A percentile compares a stretch with the other conserved stretches of the same genome.
These are phyloP conservation scores for Climacteris rufus DNA, from an alignment of 2,113 vertebrate genomes.

Conservation along the genomic window DNA sequence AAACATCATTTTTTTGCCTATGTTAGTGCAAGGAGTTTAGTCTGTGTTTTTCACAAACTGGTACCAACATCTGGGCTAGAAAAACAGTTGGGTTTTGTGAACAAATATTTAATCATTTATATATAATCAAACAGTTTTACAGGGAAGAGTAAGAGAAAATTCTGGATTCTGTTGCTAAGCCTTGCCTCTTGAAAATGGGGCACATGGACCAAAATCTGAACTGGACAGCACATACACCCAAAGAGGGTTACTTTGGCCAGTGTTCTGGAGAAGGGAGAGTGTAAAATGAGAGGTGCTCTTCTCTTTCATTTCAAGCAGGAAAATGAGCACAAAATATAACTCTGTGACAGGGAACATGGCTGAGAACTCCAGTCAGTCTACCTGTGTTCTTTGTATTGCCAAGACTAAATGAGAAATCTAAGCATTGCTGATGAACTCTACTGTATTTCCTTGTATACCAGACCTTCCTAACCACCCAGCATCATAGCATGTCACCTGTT, in stretches of 20 bases:
- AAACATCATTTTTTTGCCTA: background rate
- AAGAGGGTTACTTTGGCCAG: background rate
- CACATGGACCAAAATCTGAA: background rate
- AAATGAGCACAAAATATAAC: background rate
- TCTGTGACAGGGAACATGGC: background rate
- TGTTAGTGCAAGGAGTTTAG: background rate
- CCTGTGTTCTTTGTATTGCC: background rate
- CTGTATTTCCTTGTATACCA: background rate
- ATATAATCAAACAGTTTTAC: background rate
- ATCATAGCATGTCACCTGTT: background rate
- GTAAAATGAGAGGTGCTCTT: background rate
- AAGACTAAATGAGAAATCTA: background rate
- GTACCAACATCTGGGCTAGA: background rate
- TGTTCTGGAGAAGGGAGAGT: background rate
- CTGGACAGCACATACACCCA: background rate
- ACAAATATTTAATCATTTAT: background rate
- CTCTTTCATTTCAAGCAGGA: background rate
- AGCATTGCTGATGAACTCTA: background rate
- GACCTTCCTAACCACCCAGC: background rate
- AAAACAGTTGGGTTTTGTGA: background rate
- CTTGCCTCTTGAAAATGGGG: background rate
- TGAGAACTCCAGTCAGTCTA: background rate
- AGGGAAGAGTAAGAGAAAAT: background rate
- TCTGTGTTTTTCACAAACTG: background rate
- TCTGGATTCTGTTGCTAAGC: background rate